Conservation (phyloP, 2,113 vertebrate genomes). For the Echinops telfairi region DNA sequence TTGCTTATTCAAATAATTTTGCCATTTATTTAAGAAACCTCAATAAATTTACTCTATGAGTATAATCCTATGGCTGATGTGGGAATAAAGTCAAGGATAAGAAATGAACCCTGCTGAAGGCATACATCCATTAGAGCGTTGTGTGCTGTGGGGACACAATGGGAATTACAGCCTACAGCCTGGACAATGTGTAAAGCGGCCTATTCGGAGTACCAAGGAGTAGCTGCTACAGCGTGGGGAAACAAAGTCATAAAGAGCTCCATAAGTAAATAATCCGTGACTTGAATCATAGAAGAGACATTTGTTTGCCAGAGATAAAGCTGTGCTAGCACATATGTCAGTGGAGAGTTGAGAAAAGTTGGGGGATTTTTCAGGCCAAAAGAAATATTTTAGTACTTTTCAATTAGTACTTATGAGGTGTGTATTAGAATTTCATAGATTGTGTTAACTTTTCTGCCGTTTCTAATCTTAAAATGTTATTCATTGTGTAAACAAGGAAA, state of each 20-base stretch:
- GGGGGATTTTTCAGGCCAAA: not conserved
- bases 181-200: not conserved
- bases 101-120: not conserved
- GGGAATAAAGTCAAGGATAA: constrained; percentile 10
- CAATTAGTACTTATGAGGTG: not conserved
- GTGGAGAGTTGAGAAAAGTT: not conserved
- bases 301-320: constrained; percentile 13
- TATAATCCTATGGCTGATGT: not conserved
- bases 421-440: constrained; percentile 6
- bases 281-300: not conserved
- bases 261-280: not conserved
- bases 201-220: not conserved
- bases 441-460: not conserved
- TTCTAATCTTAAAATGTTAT: not conserved
- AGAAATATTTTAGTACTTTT: not conserved
- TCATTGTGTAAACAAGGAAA: not conserved
- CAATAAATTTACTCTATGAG: not conserved
- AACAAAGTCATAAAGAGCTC: not conserved
- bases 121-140: too few relatives aligned
- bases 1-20: constrained; percentile 52
- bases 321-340: not conserved
- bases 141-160: too few relatives aligned
- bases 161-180: too few relatives aligned
- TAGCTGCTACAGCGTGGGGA: not conserved
- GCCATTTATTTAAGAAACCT: constrained; percentile 45